Conservation (phyloP, 1,140 invertebrate genomes). For the Hycleus cichorii region DNA sequence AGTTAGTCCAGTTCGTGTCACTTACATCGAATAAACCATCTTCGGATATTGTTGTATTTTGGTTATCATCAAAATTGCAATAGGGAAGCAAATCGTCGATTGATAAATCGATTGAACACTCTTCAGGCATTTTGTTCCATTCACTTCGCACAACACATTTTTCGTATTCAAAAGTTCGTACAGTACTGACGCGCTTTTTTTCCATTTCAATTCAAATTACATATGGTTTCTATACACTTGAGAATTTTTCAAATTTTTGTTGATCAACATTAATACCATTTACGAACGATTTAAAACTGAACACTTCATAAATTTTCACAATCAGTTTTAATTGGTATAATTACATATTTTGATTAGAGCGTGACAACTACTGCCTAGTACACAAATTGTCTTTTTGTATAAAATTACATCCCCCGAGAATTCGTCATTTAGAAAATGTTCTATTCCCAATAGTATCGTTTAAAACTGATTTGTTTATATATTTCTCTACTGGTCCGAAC, state of each 20-base stretch:
- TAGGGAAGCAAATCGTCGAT: background rate
- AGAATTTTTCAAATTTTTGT: conserved; percentile 27
- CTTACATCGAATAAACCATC: background rate
- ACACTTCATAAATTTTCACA: too few relatives aligned
- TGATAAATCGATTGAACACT: background rate
- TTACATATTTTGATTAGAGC: conserved; percentile 15
- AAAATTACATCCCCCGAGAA: conserved; percentile 34
- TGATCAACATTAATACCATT: conserved; percentile 9
- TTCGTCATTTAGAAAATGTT: conserved; percentile 15
- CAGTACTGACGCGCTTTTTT: background rate
- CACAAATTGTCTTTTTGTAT: conserved; percentile 32
- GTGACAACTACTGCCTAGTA: conserved; percentile 37
- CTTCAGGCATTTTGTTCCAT: background rate
- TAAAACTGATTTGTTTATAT: too few relatives aligned
- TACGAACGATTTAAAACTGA: too few relatives aligned
- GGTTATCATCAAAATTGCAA: background rate
- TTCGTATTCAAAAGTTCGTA: background rate
- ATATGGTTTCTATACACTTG: conserved; percentile 25
- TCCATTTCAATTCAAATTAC: conserved; percentile 25
- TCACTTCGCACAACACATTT: background rate
- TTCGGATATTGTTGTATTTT: background rate
- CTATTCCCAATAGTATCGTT: background rate
- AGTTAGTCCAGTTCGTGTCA: conserved; percentile 15
- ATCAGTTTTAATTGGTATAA: conserved; percentile 3
- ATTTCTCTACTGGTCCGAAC: too few relatives aligned